Evolutionary conservation across 64 coral and sea anemone genomes (phyloP).

Genomic region (Exaiptasia diaphana): DNA sequence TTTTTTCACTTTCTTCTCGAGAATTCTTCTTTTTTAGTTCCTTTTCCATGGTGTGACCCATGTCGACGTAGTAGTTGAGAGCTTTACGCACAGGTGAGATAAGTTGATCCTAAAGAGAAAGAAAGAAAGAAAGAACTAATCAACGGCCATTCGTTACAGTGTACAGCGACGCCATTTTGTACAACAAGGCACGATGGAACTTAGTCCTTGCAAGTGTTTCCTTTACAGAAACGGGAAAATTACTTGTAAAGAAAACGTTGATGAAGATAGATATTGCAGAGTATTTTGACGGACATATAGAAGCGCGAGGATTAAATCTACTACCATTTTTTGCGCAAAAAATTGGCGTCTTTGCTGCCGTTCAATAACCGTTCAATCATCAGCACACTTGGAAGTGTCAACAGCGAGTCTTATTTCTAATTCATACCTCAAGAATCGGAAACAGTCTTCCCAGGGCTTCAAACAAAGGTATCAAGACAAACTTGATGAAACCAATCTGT

Average conservation of each 20-base stretch:
- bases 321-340: too few species aligned
- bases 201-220: not conserved
- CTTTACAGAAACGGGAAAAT: too few species aligned
- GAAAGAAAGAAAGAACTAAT: not conserved
- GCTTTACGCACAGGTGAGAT: conserved; percentile 80
- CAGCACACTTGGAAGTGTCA: too few species aligned
- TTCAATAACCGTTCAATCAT: too few species aligned
- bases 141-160: not conserved
- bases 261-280: too few species aligned
- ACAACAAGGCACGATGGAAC: too few species aligned
- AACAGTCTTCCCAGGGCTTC: conserved; percentile 75
- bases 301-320: too few species aligned
- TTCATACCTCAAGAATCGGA: conserved; percentile 79
- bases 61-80: conserved; percentile 71
- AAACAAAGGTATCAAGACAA: conserved; percentile 82
- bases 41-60: conserved; percentile 83
- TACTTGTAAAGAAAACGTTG: too few species aligned
- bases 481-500: conserved; percentile 87
- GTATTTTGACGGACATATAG: too few species aligned
- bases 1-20: conserved; percentile 63
- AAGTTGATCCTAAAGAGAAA: conserved; percentile 54
- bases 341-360: too few species aligned
- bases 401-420: too few species aligned
- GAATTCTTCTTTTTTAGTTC: conserved; percentile 92
- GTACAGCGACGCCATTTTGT: not conserved